phyloP scores from a whole-genome alignment of 2,888 invertebrate species.

The Phymatocera aterrima region DNA sequence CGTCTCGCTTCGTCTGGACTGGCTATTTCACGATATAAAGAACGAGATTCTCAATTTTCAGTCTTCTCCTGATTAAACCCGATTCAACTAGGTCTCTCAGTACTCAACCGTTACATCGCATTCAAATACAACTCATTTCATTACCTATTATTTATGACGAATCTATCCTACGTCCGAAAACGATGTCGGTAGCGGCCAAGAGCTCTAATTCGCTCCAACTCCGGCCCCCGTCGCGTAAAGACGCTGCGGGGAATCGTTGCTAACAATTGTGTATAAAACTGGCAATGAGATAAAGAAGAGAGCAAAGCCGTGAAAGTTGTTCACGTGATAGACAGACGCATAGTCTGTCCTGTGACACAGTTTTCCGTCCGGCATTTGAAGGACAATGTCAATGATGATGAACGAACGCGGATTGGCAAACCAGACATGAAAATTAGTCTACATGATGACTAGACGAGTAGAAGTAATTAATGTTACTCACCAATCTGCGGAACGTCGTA shows the following conservation, averaged over 20 bases:
- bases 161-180: too few species aligned
- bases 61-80: not conserved
- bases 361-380: not conserved
- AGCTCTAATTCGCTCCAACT: conserved; percentile 19
- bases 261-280: not conserved
- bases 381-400: not conserved
- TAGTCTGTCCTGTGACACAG: not conserved
- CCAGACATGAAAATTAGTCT: too few species aligned
- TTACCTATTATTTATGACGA: too few species aligned
- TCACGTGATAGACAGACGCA: not conserved
- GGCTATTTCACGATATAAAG: not conserved
- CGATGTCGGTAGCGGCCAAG: conserved; percentile 25
- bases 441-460: too few species aligned
- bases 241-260: not conserved
- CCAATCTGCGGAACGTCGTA: conserved; percentile 93
- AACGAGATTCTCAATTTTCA: not conserved
- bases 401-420: too few species aligned
- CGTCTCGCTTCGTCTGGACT: not conserved
- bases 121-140: too few species aligned
- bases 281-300: not conserved
- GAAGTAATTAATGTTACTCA: conserved; percentile 68
- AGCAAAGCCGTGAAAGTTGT: not conserved
- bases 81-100: too few species aligned
- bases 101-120: not conserved
- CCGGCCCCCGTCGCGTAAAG: not conserved